A percentile compares a stretch with the other conserved stretches of the same genome.
These are phyloP conservation scores for Vanessa atalanta DNA, from an alignment of 1,140 invertebrate species.

Conservation along the genomic window DNA sequence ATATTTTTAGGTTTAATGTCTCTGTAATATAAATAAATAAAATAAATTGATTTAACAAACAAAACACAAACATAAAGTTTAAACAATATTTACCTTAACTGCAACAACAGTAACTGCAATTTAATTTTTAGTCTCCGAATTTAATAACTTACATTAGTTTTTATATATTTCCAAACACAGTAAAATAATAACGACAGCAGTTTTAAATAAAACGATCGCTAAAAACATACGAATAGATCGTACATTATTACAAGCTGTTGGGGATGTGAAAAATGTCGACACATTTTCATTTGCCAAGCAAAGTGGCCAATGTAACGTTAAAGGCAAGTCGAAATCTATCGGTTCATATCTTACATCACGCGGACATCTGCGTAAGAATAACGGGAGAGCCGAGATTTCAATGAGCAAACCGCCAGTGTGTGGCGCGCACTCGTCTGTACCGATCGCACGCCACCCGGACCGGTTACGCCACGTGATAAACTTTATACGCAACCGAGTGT, in stretches of 20 bases:
- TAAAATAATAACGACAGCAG: not conserved
- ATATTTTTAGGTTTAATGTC: too few relatives aligned
- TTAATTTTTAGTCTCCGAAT: too few relatives aligned
- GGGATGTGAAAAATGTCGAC: slow-evolving; percentile 30
- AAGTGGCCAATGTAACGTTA: slow-evolving; percentile 33
- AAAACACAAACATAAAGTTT: too few relatives aligned
- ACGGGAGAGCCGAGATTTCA: slow-evolving; percentile 65
- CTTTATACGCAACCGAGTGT: slow-evolving; percentile 40
- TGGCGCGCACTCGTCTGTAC: slow-evolving; percentile 54
- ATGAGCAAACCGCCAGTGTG: slow-evolving; percentile 74
- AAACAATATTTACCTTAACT: too few relatives aligned
- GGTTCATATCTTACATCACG: slow-evolving; percentile 51
- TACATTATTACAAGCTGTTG: slow-evolving; percentile 36
- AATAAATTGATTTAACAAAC: too few relatives aligned
- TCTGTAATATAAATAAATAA: too few relatives aligned
- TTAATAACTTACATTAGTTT: too few relatives aligned
- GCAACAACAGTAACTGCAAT: too few relatives aligned
- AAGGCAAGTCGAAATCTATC: slow-evolving; percentile 37
- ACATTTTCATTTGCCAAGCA: slow-evolving; percentile 34
- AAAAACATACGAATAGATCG: slow-evolving; percentile 10
- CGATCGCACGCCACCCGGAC: slow-evolving; percentile 54
- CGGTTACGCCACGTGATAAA: slow-evolving; percentile 47
- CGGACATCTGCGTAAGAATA: slow-evolving; percentile 77
- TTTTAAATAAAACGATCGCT: not conserved
- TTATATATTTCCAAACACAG: too few relatives aligned